Evolutionary conservation across 2,113 vertebrate genomes (phyloP).

Genomic region (Sebastes schlegelii): DNA sequence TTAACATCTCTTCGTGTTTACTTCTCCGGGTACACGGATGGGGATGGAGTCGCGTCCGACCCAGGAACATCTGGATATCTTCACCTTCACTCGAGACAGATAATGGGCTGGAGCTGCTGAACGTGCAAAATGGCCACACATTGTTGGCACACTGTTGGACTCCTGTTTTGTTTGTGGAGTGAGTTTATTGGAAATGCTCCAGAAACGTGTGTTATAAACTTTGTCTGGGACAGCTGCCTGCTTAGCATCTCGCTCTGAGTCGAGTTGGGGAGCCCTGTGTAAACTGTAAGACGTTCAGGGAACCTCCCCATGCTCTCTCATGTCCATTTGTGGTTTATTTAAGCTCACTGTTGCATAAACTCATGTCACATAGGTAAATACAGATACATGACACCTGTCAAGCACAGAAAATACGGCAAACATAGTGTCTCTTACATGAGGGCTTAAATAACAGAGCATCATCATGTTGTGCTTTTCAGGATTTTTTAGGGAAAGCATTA

Average conservation of each 20-base stretch:
- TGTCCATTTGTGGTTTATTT: slow-evolving; percentile 63
- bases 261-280: slow-evolving; percentile 40
- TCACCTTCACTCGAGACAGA: slow-evolving; percentile 46
- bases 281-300: slow-evolving; percentile 53
- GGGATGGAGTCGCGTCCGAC: slow-evolving; percentile 44
- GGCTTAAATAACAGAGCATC: background rate
- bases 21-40: slow-evolving; percentile 51
- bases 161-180: slow-evolving; percentile 61
- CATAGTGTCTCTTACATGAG: background rate
- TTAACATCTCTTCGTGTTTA: slow-evolving; percentile 71
- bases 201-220: slow-evolving; percentile 66
- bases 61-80: slow-evolving; percentile 65
- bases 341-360: slow-evolving; percentile 68
- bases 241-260: slow-evolving; percentile 43
- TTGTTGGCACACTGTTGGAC: slow-evolving; percentile 45
- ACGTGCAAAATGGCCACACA: slow-evolving; percentile 27
- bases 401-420: slow-evolving; percentile 3
- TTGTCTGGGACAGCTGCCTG: slow-evolving; percentile 56
- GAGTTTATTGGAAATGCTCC: slow-evolving; percentile 48
- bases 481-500: background rate
- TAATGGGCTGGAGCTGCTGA: slow-evolving; percentile 32
- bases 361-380: slow-evolving; percentile 65
- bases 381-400: slow-evolving; percentile 54
- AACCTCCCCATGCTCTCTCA: slow-evolving; percentile 14
- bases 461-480: background rate